These are phyloP conservation scores for Acronicta alni DNA, from an alignment of 2,888 invertebrate species.

Conservation along the genomic window DNA sequence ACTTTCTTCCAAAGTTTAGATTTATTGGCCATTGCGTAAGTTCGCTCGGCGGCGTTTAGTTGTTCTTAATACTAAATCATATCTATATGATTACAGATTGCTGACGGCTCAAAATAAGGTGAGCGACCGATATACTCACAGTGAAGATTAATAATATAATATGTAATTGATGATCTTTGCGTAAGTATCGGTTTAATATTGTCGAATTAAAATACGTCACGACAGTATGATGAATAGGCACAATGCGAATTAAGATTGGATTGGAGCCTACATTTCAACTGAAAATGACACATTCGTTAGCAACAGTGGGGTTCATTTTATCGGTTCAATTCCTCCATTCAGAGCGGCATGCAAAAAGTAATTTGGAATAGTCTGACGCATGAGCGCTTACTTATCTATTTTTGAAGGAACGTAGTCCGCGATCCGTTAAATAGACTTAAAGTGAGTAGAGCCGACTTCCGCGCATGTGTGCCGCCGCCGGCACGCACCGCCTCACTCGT, in stretches of 20 bases:
- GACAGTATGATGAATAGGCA: constrained; percentile 65
- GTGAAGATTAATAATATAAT: constrained; percentile 44
- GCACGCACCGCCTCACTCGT: constrained; percentile 79
- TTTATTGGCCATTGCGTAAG: constrained; percentile 85
- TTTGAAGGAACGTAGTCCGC: constrained; percentile 81
- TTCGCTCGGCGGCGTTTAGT: constrained; percentile 79
- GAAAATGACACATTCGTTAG: constrained; percentile 85
- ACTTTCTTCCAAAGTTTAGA: constrained; percentile 86
- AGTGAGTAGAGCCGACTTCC: constrained; percentile 83
- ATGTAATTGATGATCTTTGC: constrained; percentile 43
- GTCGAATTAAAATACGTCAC: constrained; percentile 47
- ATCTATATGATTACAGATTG: constrained; percentile 77
- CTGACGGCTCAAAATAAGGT: constrained; percentile 74
- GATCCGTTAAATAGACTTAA: constrained; percentile 85
- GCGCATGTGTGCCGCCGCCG: constrained; percentile 79
- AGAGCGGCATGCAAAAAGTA: constrained; percentile 84
- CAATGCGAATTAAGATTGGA: constrained; percentile 73
- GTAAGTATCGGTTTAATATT: constrained; percentile 29
- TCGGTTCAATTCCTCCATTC: constrained; percentile 85
- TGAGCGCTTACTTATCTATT: constrained; percentile 83
- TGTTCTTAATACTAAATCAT: constrained; percentile 85
- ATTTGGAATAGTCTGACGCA: constrained; percentile 83
- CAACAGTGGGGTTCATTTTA: constrained; percentile 79
- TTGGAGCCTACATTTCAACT: constrained; percentile 76
- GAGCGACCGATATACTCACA: constrained; percentile 51